Conservation (phyloP, 2,888 invertebrate species). For the Stomorhina lunata region DNA sequence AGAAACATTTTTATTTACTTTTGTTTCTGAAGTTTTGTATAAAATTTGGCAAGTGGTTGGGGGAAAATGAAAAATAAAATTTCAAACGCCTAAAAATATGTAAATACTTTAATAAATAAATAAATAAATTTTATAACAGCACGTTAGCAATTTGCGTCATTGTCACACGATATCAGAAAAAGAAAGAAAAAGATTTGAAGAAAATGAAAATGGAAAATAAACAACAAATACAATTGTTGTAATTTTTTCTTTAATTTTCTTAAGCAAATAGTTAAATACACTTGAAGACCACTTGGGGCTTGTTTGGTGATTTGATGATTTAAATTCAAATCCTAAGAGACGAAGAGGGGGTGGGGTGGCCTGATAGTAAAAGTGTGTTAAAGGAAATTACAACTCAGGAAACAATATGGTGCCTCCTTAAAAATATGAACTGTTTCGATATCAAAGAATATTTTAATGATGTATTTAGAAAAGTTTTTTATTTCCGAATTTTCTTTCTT, state of each 20-base stretch:
- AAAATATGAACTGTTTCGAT: conserved; percentile 8
- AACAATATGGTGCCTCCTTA: conserved; percentile 37
- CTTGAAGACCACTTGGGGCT: conserved; percentile 25
- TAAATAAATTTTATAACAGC: conserved; percentile 28
- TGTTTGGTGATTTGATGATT: background rate
- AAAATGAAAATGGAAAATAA: background rate
- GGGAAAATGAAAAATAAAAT: background rate
- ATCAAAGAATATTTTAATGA: background rate
- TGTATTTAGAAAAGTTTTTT: background rate
- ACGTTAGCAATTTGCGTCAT: conserved; percentile 45
- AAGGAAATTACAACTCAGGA: conserved; percentile 41
- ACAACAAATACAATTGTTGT: background rate
- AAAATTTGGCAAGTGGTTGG: background rate
- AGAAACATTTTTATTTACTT: background rate
- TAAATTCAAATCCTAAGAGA: background rate
- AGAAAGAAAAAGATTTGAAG: conserved; percentile 37
- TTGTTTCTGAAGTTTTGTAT: background rate
- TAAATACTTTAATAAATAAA: conserved; percentile 39
- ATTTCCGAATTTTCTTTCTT: background rate
- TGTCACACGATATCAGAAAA: conserved; percentile 39
- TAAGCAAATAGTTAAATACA: too few species aligned
- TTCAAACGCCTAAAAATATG: conserved; percentile 47
- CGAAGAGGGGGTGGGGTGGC: too few species aligned
- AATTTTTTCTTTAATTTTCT: too few species aligned
- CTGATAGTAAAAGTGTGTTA: background rate